Evolutionary conservation across 2,113 vertebrate genomes (phyloP).

Genomic region (Xiphophorus hellerii): DNA sequence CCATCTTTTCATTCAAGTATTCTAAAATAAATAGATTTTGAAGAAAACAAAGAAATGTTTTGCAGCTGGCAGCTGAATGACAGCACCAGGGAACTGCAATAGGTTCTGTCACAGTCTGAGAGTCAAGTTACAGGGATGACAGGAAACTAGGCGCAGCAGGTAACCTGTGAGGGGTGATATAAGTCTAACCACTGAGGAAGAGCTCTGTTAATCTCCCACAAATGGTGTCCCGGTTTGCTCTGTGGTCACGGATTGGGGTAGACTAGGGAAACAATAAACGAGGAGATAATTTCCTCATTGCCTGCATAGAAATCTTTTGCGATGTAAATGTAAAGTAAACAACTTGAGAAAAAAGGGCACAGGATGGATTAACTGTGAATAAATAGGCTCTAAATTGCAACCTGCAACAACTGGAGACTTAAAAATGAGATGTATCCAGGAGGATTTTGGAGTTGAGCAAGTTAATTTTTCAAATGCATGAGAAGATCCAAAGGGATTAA

Average conservation of each 20-base stretch:
- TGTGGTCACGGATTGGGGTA: not conserved
- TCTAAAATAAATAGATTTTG: not conserved
- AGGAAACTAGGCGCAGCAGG: conserved; percentile 27
- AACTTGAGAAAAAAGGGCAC: not conserved
- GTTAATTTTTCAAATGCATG: not conserved
- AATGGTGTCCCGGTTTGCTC: not conserved
- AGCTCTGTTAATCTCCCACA: not conserved
- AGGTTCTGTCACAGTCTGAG: conserved; percentile 7
- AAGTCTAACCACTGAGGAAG: not conserved
- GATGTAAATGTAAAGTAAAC: not conserved
- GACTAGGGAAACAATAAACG: not conserved
- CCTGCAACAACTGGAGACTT: too few relatives aligned
- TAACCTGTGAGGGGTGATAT: conserved; percentile 9
- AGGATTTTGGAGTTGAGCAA: not conserved
- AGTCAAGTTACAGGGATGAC: conserved; percentile 6
- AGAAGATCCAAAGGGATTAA: not conserved
- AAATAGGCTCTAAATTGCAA: not conserved
- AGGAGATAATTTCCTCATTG: not conserved
- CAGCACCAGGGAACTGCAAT: conserved; percentile 15
- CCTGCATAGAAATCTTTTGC: not conserved
- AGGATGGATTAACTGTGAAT: not conserved
- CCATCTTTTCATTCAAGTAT: not conserved
- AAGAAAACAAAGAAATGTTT: not conserved
- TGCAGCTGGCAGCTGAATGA: not conserved
- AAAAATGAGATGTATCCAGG: not conserved